Evolutionary conservation across 2,113 vertebrate species (phyloP), one percentile per base, ranked within the genome.

Genomic region (Saguinus imperator): DNA sequence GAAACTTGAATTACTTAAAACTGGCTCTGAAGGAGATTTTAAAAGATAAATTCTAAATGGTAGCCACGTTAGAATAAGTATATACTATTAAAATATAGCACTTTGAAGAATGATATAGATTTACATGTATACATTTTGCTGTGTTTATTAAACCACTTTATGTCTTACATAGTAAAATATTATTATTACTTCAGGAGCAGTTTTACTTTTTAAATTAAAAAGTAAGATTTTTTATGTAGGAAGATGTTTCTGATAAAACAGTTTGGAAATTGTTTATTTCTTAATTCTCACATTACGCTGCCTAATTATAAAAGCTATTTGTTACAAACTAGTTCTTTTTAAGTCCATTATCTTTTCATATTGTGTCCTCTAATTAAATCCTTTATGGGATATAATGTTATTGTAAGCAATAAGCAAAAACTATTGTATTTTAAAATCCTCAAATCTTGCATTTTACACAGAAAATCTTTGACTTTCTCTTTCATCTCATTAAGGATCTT

Each of bases 221-320:
- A 95, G 21, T 79, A 89, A 94, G 58, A 91, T 77, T 75, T 90
- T n/a, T 94, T 81, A 88, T 57, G 70, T 48, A 45, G 40, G 64
- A 89, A 84, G 45, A 84, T 57, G 5, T 72, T 76, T 35, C 43
- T 81, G 70, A 70, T 73, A 14, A 89, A 90, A 87, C 48, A 43
- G 73, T 64, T 40, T 57, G 40, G 58, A 21, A 40, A 79, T 68
- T 77, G 70, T 18, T 84, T 81, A 50, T 66, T 93, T 96, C 45
- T 95, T 93, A 87, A 76, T 85, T 94, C 35, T 91, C 40, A 85
- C 48, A n/a, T 72, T 92, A 25, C 17, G 55, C 10, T 90, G 61
- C n/a, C n/a, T 87, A 68, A 76, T 80, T 48, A 88, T 57, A 13
- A 32, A 89, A 86, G 29, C 37, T 75, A 70, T 48, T 64, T 87